A percentile compares a stretch with the other conserved stretches of the same genome.
phyloP scores from a whole-genome alignment of 1,140 invertebrate genomes.

The Armadillidium nasatum region DNA sequence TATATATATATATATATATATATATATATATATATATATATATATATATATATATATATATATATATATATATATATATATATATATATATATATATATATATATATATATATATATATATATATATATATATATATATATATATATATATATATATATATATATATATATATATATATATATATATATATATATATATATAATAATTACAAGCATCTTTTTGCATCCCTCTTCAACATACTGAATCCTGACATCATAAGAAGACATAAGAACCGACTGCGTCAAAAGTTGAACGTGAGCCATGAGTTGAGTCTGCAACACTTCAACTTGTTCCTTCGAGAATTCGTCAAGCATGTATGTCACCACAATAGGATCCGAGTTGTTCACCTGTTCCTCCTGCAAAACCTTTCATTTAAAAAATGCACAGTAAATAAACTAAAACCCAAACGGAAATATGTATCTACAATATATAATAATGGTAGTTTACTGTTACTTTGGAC shows the following conservation, averaged over 20 bases:
- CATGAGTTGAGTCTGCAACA: neutral
- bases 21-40: no score
- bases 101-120: no score
- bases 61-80: no score
- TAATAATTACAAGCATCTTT: neutral
- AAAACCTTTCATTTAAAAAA: neutral
- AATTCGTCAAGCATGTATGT: neutral
- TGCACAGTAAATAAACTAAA: neutral
- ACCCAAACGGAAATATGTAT: neutral
- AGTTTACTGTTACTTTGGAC: neutral
- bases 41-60: no score
- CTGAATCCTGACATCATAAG: neutral
- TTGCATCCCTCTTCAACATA: slow-evolving; percentile 1
- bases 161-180: no score
- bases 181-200: no score
- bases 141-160: no score
- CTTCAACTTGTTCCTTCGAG: neutral
- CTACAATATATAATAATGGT: neutral
- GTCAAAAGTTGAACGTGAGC: neutral
- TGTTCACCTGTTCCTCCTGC: neutral
- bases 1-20: no score
- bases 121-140: no score
- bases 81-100: no score
- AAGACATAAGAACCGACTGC: neutral
- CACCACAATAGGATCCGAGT: neutral